Conservation (phyloP, 1,140 invertebrate species). For the Listronotus bonariensis region DNA sequence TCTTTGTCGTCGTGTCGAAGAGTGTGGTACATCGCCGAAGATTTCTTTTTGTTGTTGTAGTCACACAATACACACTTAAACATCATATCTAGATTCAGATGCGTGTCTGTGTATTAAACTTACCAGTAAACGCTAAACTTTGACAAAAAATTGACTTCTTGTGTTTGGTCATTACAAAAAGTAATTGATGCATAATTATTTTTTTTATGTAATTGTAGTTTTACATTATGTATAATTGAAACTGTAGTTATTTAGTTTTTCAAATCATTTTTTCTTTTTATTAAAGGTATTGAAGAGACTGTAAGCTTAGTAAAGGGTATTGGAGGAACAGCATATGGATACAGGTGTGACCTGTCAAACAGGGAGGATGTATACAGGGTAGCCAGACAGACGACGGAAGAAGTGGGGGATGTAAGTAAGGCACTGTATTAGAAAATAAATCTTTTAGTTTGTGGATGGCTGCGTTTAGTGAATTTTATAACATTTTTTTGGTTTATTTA, state of each 20-base stretch:
- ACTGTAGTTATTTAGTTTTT: background rate
- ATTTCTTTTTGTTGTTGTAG: constrained; percentile 15
- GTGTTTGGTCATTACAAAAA: no score
- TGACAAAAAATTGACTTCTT: no score
- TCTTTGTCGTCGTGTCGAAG: constrained; percentile 24
- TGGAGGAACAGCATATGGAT: constrained; percentile 74
- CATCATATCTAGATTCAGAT: background rate
- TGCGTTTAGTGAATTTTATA: no score
- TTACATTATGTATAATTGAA: no score
- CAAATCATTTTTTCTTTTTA: background rate
- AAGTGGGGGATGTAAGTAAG: constrained; percentile 68
- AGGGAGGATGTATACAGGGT: constrained; percentile 80
- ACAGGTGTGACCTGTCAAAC: constrained; percentile 80
- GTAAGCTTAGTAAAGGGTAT: constrained; percentile 69
- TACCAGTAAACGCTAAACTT: no score
- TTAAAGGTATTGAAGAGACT: constrained; percentile 77
- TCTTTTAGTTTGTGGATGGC: no score
- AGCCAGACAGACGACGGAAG: constrained; percentile 77
- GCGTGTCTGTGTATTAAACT: constrained; percentile 14
- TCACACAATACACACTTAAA: constrained; percentile 30
- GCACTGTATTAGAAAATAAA: no score
- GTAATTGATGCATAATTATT: no score
- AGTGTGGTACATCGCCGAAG: constrained; percentile 21
- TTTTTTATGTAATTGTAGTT: no score
- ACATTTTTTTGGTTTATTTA: no score